A percentile compares a stretch with the other conserved stretches of the same genome.
Evolutionary conservation across 1,140 invertebrate species (phyloP).

Genomic region (Heterodera schachtii): DNA sequence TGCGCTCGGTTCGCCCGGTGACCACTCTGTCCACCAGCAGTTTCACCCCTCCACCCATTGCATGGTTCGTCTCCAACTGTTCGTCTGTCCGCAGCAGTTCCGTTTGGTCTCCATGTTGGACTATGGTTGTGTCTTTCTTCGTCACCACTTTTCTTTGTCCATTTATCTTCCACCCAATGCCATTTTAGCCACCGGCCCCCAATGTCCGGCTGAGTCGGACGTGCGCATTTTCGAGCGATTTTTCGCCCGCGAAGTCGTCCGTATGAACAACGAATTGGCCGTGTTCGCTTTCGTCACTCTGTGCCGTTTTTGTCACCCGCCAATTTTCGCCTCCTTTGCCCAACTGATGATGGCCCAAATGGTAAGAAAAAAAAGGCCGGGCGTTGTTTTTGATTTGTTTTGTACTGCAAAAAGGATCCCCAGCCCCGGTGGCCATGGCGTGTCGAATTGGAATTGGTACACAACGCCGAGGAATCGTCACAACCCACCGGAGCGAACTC

Average conservation of each 20-base stretch:
- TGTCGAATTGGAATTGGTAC: conserved; percentile 7
- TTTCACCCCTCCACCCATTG: background rate
- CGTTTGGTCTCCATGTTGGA: conserved; percentile 32
- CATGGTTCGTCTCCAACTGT: conserved; percentile 15
- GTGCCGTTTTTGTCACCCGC: conserved; percentile 28
- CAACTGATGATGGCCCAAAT: conserved; percentile 39
- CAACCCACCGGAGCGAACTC: background rate
- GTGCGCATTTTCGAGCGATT: conserved; percentile 43
- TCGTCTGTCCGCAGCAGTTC: conserved; percentile 26
- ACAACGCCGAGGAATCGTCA: background rate
- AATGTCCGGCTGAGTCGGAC: conserved; percentile 26
- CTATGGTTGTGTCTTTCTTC: conserved; percentile 3
- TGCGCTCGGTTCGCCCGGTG: background rate
- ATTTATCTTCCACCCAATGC: conserved; percentile 15
- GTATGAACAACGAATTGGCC: conserved; percentile 37
- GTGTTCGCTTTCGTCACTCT: conserved; percentile 38
- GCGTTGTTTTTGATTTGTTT: background rate
- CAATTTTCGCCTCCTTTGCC: conserved; percentile 36
- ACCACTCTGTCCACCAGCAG: background rate
- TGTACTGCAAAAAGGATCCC: background rate
- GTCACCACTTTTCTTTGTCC: background rate
- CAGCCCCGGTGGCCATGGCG: background rate
- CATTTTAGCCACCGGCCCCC: conserved; percentile 28
- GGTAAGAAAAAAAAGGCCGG: background rate
- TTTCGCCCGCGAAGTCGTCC: conserved; percentile 26